These are phyloP conservation scores for Drosophila subsilvestris DNA, from an alignment of 2,888 invertebrate genomes.

Conservation along the genomic window DNA sequence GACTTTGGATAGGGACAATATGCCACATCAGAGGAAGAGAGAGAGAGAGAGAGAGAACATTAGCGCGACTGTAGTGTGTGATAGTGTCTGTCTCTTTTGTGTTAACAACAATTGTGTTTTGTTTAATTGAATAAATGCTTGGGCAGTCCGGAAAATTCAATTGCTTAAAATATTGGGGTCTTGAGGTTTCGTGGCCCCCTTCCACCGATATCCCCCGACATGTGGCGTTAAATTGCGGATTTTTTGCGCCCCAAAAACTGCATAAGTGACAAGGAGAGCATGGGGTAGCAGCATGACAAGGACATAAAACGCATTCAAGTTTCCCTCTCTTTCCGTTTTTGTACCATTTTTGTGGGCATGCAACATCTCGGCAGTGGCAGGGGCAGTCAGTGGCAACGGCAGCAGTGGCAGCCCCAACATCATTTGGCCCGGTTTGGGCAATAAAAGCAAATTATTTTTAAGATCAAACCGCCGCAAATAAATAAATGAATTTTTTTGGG, in stretches of 20 bases:
- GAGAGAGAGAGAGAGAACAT: too few species aligned
- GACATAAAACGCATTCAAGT: constrained; percentile 67
- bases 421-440: constrained; percentile 47
- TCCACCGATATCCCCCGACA: constrained; percentile 23
- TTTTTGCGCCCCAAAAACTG: constrained; percentile 38
- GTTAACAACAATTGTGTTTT: constrained; percentile 52
- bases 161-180: constrained; percentile 31
- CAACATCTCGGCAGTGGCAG: constrained; percentile 44
- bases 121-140: constrained; percentile 73
- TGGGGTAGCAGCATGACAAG: constrained; percentile 44
- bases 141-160: constrained; percentile 52
- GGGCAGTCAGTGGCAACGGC: constrained; percentile 38
- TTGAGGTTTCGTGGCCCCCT: not conserved
- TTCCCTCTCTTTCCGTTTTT: constrained; percentile 11
- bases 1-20: constrained; percentile 61
- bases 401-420: constrained; percentile 27
- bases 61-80: constrained; percentile 51
- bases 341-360: constrained; percentile 52
- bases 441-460: constrained; percentile 76
- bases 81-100: constrained; percentile 17
- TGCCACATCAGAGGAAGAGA: constrained; percentile 9
- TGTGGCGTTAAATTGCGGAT: constrained; percentile 68
- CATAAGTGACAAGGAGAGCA: constrained; percentile 41
- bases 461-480: constrained; percentile 68
- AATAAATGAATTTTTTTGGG: constrained; percentile 63